Evolutionary conservation across 1,140 invertebrate genomes (phyloP), one percentile per base, ranked within the genome.

Genomic region (Adelges cooleyi): DNA sequence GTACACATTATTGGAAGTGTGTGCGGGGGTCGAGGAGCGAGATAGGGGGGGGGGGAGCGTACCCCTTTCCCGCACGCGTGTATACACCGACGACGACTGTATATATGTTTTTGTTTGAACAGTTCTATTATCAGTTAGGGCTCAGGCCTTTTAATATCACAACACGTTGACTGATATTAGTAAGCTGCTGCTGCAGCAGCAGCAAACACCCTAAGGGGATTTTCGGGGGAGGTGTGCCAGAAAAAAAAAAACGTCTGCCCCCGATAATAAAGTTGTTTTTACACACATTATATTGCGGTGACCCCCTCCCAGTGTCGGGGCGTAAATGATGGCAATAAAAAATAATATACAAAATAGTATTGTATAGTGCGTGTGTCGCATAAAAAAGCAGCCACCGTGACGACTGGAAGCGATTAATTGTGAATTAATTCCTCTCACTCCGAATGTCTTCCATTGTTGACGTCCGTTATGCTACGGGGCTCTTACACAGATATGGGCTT

Each of bases 191-290:
- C 11, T 33, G n/a, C n/a, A n/a, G n/a, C n/a, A n/a, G n/a, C n/a
- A n/a, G n/a, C n/a, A n/a, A n/a, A 33, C 29, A 33, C 29, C 29
- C 29, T 11, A 6, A 33, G 11, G 29, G 29, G 29, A 33, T 33
- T 33, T 33, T 33, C 29, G 29, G 29, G n/a, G 29, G 29, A 33
- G 29, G 29, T 33, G 29, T 33, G 29, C 29, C 5, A 33, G n/a
- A n/a, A n/a, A 33, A 33, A 33, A 11, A 33, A 11, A 33, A 33
- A 33, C 11, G 29, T 23, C 20, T 54, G 36, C 18, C 20, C 18
- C 20, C 53, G 53, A 56, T 56, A 56, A 54, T 54, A 54, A 54
- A 54, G 52, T 54, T 54, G 52, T 56, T 56, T 56, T 56, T 44
- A 27, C 40, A 27, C 40, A 27, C 53, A 27, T 42, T 27, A 56